Conservation (phyloP, 2,113 vertebrate species). For the Henicopernis longicauda region DNA sequence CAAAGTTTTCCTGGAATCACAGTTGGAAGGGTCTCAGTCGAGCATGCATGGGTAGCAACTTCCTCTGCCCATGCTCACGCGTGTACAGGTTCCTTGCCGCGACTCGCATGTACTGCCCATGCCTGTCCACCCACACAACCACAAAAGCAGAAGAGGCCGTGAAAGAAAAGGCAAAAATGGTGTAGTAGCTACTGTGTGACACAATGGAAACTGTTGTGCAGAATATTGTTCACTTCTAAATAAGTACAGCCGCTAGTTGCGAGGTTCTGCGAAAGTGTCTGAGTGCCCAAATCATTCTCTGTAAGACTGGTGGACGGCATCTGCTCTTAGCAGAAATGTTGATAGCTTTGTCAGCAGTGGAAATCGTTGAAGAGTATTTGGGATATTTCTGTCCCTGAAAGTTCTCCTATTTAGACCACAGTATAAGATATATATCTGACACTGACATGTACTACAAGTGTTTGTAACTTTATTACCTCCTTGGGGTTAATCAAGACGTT, state of each 20-base stretch:
- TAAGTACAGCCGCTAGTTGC: not conserved
- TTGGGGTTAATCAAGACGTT: not conserved
- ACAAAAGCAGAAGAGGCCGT: constrained; percentile 53
- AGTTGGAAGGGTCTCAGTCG: constrained; percentile 34
- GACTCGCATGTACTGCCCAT: not conserved
- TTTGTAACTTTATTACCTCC: not conserved
- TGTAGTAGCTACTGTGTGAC: not conserved
- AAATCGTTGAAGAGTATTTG: not conserved
- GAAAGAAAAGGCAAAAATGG: not conserved
- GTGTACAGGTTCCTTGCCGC: accelerated
- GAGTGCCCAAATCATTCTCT: not conserved
- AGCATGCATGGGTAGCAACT: not conserved
- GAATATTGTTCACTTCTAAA: accelerated
- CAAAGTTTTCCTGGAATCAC: constrained; percentile 46
- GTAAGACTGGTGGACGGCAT: not conserved
- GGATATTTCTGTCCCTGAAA: not conserved
- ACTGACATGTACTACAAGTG: not conserved
- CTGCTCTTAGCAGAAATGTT: not conserved
- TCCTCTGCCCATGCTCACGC: not conserved
- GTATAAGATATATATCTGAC: not conserved
- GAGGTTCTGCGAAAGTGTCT: not conserved
- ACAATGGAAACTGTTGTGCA: not conserved
- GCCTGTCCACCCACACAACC: constrained; percentile 34
- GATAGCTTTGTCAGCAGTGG: not conserved
- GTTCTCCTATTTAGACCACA: not conserved